These are phyloP conservation scores for Aythya baeri DNA, from an alignment of 2,113 vertebrate genomes.

Conservation along the genomic window DNA sequence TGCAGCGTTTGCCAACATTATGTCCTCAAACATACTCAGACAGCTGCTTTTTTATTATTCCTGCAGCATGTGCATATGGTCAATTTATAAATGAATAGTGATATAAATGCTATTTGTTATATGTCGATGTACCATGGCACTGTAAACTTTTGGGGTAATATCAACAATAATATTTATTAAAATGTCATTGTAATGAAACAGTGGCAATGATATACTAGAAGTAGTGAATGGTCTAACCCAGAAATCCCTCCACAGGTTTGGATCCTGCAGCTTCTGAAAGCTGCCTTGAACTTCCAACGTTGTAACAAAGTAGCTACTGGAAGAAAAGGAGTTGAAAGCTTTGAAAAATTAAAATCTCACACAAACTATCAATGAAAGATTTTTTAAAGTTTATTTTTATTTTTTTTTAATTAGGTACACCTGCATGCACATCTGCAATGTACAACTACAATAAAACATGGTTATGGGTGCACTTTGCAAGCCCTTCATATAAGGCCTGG, in stretches of 20 bases:
- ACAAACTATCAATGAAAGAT: background rate
- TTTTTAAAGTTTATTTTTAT: background rate
- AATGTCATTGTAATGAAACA: background rate
- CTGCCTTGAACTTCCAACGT: background rate
- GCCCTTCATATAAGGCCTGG: background rate
- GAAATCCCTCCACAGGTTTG: background rate
- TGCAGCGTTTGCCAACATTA: background rate
- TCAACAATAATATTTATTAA: background rate
- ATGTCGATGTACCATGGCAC: rapidly evolving
- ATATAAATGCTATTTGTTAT: background rate
- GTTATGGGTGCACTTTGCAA: background rate
- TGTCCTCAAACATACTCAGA: background rate
- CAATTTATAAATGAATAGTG: background rate
- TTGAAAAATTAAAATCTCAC: background rate
- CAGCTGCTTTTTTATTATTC: background rate
- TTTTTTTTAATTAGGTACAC: background rate
- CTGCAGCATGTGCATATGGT: background rate
- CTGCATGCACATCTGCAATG: background rate
- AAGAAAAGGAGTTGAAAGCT: background rate
- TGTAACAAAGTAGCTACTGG: background rate
- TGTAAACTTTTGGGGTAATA: background rate
- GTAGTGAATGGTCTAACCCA: background rate
- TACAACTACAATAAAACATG: background rate
- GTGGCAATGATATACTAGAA: background rate
- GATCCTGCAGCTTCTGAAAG: background rate